phyloP scores from a whole-genome alignment of 2,113 vertebrate species.

The Heterotilapia buettikoferi region DNA sequence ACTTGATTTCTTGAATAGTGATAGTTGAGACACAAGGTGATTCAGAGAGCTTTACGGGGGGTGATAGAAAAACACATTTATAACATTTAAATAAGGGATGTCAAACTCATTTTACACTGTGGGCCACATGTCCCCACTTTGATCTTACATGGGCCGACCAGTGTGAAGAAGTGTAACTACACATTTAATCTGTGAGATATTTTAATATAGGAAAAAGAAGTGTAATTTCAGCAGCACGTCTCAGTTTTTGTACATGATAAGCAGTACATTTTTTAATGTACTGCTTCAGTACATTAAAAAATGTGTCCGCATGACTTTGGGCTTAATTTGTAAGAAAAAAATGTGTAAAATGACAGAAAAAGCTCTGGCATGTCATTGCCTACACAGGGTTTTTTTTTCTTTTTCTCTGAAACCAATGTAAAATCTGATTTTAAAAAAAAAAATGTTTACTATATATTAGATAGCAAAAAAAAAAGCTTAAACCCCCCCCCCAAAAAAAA shows the following conservation, averaged over 20 bases:
- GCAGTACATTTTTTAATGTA: too few species aligned
- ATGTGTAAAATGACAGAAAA: background rate
- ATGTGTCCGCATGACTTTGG: background rate
- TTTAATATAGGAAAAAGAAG: background rate
- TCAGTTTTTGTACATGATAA: background rate
- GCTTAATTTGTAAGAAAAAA: background rate
- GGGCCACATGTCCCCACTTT: background rate
- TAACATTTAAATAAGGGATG: background rate
- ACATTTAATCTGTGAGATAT: background rate
- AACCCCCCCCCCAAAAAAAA: too few species aligned
- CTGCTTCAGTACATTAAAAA: background rate
- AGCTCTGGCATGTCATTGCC: background rate
- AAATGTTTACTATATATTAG: background rate
- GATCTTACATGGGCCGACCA: background rate
- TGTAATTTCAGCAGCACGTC: background rate
- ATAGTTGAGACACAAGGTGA: background rate
- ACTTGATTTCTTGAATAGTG: background rate
- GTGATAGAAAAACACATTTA: background rate
- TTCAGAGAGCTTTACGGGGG: background rate
- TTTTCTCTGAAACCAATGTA: background rate
- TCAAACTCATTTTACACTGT: background rate
- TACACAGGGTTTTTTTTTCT: background rate
- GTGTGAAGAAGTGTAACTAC: background rate
- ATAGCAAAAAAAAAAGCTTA: background rate
- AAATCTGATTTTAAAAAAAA: fast-evolving